Evolutionary conservation across 2,113 vertebrate genomes (phyloP).

Genomic region (Hylia prasina): DNA sequence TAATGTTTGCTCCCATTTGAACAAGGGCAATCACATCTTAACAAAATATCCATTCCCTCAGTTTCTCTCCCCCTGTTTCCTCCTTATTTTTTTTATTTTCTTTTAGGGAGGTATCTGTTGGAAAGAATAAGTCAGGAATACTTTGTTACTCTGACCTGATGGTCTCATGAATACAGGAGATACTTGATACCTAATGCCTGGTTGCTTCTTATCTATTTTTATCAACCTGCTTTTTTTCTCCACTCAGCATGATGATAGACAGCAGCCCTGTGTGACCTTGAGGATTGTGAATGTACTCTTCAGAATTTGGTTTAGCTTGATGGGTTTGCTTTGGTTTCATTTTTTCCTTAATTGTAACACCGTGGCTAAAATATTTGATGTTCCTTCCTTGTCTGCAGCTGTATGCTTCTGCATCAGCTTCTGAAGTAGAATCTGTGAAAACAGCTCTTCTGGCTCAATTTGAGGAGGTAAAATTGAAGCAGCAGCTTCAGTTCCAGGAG

Average conservation of each 20-base stretch:
- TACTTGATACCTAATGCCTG: neutral
- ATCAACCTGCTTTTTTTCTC: neutral
- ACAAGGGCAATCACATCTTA: neutral
- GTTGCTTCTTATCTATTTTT: neutral
- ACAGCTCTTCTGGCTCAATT: slow-evolving; percentile 52
- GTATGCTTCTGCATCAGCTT: slow-evolving; percentile 15
- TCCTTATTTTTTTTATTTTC: neutral
- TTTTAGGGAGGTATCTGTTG: neutral
- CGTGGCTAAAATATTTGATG: neutral
- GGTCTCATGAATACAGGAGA: neutral
- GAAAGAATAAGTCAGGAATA: neutral
- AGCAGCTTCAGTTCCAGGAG: slow-evolving; percentile 76
- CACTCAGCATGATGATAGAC: neutral
- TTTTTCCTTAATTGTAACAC: neutral
- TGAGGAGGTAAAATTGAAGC: slow-evolving; percentile 70
- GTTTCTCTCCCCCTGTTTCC: neutral
- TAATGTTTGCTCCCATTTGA: neutral
- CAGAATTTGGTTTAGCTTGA: neutral
- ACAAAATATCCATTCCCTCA: neutral
- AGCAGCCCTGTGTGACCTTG: neutral
- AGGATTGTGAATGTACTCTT: neutral
- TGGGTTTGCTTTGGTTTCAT: neutral
- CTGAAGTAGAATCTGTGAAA: slow-evolving; percentile 71
- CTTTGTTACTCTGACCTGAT: neutral
- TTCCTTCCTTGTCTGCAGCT: neutral